phyloP scores from a whole-genome alignment of 1,140 invertebrate genomes.

The Zaprionus capensis region DNA sequence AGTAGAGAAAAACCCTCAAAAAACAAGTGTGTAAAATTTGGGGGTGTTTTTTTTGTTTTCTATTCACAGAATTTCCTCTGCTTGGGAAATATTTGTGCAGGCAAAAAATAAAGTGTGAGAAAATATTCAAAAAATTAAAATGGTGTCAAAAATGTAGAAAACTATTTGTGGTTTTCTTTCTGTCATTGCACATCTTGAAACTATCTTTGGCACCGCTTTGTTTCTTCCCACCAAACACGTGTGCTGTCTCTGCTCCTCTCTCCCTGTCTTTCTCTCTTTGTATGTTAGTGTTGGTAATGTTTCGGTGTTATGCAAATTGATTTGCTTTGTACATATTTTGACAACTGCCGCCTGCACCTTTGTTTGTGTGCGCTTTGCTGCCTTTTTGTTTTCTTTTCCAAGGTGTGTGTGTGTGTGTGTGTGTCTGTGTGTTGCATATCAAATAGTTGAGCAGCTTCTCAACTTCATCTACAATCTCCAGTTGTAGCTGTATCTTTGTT shows the following conservation, averaged over 20 bases:
- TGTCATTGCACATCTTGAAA: slow-evolving; percentile 41
- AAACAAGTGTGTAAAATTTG: neutral
- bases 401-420: neutral
- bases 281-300: slow-evolving; percentile 37
- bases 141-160: slow-evolving; percentile 50
- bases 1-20: neutral
- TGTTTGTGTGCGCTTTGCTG: slow-evolving; percentile 51
- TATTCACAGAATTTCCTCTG: slow-evolving; percentile 15
- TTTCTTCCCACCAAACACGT: slow-evolving; percentile 60
- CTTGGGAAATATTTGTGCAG: slow-evolving; percentile 32
- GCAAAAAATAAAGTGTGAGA: slow-evolving; percentile 41
- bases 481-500: slow-evolving; percentile 24
- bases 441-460: slow-evolving; percentile 38
- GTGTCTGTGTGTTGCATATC: slow-evolving; percentile 42
- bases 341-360: slow-evolving; percentile 70
- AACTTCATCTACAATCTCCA: slow-evolving; percentile 32
- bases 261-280: neutral
- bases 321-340: slow-evolving; percentile 77
- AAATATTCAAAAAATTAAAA: slow-evolving; percentile 41
- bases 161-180: slow-evolving; percentile 43
- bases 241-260: neutral
- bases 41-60: neutral
- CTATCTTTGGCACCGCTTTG: slow-evolving; percentile 36
- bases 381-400: slow-evolving; percentile 19
- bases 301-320: slow-evolving; percentile 75